Base-by-base conservation (phyloP, 2,888 invertebrate species). In the Eristalis tenax region DNA sequence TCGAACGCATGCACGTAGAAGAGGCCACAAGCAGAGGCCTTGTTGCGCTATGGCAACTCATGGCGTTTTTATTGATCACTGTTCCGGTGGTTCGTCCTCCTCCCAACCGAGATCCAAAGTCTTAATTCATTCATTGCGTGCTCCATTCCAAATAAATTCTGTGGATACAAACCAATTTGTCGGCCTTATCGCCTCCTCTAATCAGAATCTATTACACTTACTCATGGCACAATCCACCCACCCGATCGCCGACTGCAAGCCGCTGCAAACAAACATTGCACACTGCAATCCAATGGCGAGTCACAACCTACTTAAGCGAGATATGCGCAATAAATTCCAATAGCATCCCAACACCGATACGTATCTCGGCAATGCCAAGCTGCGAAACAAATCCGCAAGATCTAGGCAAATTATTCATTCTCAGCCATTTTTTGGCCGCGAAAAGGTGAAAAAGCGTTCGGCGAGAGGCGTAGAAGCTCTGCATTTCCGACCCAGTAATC, bases 401-500 rank as follows among this genome's bases (percentile, higher is more conserved):
- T 50, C 50, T 50, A 18, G 50, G 18, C 50, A 38, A 18, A 50
- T 50, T 50, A 18, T 50, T 5, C 18, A 8, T 18, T 15, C n/a
- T n/a, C 15, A 4, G 43, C 6, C 18, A 35, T 8, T 11, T 35
- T 65, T 64, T 64, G 65, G 32, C 65, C 64, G 50, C 69, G n/a
- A 71, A 85, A 68, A 80, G 68, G 80, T 71, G 59, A 79, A 71
- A 79, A 85, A 80, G 35, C 76, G 71, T 50, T 66, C 66, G 10
- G 50, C 35, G 64, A 66, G 78, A 28, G 78, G 86, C 64, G 77
- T 78, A 88, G 86, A 74, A 80, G 78, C 78, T 90, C 90, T 90
- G 90, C 91, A 92, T 93, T 92, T 93, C 93, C 93, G 93, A 93
- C 92, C 93, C 90, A 93, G 91, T 92, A 92, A 92, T 92, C 93